Evolutionary conservation across 2,113 vertebrate genomes (phyloP).

Genomic region (Petrocephalus microphthalmus): DNA sequence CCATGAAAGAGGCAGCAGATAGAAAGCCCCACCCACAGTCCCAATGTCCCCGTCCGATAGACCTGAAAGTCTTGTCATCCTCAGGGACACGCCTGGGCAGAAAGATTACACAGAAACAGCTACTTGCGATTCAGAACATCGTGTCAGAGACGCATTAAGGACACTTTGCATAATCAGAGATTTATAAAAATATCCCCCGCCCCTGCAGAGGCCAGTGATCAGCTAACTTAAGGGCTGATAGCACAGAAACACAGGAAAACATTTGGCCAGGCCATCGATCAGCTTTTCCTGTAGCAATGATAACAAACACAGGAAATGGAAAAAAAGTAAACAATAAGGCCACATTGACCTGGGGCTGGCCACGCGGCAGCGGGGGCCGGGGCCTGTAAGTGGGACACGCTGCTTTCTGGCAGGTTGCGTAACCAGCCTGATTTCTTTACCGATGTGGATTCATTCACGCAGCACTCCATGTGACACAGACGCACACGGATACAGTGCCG

Average conservation of each 20-base stretch:
- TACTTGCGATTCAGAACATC: neutral
- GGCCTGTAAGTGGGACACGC: slow-evolving; percentile 7
- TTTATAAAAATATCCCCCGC: neutral
- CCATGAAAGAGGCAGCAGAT: neutral
- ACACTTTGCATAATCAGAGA: neutral
- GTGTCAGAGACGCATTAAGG: neutral
- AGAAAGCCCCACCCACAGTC: neutral
- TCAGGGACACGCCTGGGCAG: neutral
- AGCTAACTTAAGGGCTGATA: neutral
- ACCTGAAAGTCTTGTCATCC: neutral
- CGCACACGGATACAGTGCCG: neutral
- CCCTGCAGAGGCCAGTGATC: neutral
- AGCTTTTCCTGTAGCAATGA: slow-evolving; percentile 37
- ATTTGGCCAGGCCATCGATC: slow-evolving; percentile 27
- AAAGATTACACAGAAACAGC: neutral
- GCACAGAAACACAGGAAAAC: neutral
- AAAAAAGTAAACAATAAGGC: neutral
- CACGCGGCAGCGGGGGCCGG: neutral
- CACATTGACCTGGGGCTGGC: slow-evolving; percentile 15
- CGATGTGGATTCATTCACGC: slow-evolving; percentile 23
- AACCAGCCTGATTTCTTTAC: slow-evolving; percentile 11
- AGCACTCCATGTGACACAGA: slow-evolving; percentile 13
- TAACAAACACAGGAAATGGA: slow-evolving; percentile 14
- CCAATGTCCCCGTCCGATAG: neutral
- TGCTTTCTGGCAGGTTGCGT: neutral